Conservation (phyloP, 2,888 invertebrate genomes). For the Hypena proboscidalis region DNA sequence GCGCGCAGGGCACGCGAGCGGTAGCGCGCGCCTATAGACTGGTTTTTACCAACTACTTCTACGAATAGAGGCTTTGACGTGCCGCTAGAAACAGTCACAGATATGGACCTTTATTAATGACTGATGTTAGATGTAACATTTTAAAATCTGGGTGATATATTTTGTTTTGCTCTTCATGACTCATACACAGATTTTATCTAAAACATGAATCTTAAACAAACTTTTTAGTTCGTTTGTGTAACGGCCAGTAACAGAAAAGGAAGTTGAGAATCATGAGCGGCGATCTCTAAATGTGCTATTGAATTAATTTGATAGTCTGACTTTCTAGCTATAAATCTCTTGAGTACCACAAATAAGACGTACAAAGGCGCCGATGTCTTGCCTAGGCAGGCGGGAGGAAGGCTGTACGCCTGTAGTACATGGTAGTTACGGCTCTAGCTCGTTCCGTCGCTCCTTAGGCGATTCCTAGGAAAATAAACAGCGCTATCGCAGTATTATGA, state of each 20-base stretch:
- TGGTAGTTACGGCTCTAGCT: slow-evolving; percentile 17
- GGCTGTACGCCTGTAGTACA: too few relatives aligned
- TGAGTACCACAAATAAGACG: slow-evolving; percentile 14
- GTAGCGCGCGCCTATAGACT: slow-evolving; percentile 77
- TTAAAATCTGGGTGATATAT: slow-evolving; percentile 33
- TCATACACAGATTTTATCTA: slow-evolving; percentile 28
- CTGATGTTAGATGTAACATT: slow-evolving; percentile 38
- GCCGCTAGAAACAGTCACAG: slow-evolving; percentile 65
- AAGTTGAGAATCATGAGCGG: slow-evolving; percentile 13
- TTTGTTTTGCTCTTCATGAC: slow-evolving; percentile 32
- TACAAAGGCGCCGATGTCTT: slow-evolving; percentile 40
- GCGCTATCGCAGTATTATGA: slow-evolving; percentile 64
- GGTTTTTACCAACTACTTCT: slow-evolving; percentile 77
- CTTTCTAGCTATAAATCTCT: slow-evolving; percentile 33
- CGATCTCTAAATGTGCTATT: slow-evolving; percentile 15
- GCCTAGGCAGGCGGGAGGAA: too few relatives aligned
- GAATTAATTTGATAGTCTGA: slow-evolving; percentile 33
- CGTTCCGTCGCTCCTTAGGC: slow-evolving; percentile 43
- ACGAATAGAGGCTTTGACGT: slow-evolving; percentile 79
- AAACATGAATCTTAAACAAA: too few relatives aligned
- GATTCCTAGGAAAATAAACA: slow-evolving; percentile 61
- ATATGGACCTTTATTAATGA: slow-evolving; percentile 66
- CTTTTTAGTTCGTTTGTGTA: slow-evolving; percentile 16
- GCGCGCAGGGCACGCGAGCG: slow-evolving; percentile 75
- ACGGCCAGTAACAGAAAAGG: slow-evolving; percentile 20